Evolutionary conservation across 2,888 invertebrate species (phyloP).

Genomic region (Dryobota labecula): DNA sequence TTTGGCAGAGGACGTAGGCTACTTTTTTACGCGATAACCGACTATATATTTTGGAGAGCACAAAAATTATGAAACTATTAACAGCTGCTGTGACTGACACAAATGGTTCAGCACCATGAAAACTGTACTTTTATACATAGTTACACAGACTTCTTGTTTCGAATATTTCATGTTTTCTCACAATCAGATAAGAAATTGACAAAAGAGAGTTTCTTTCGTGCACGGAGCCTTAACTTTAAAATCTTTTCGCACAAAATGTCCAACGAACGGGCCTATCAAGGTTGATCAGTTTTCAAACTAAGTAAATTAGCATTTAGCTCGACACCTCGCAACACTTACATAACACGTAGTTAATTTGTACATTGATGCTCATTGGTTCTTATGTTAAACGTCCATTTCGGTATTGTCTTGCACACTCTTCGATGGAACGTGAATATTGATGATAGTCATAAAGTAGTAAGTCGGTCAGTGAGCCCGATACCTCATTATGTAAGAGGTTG

Average conservation of each 20-base stretch:
- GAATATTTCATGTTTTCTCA: no score
- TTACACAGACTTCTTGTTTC: no score
- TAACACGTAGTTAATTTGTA: conserved; percentile 50
- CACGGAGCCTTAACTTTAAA: no score
- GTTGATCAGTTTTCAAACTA: conserved; percentile 37
- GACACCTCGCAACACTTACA: conserved; percentile 32
- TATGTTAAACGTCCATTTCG: conserved; percentile 54
- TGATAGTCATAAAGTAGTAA: conserved; percentile 65
- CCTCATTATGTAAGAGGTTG: conserved; percentile 66
- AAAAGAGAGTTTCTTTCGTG: no score
- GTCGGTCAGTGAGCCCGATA: conserved; percentile 70
- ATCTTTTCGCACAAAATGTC: conserved; percentile 20
- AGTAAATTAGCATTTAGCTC: conserved; percentile 28
- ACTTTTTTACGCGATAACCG: no score
- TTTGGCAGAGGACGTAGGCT: no score
- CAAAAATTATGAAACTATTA: no score
- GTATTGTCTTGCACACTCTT: conserved; percentile 59
- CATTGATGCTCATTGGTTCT: conserved; percentile 48
- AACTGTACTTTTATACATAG: no score
- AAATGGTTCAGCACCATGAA: no score
- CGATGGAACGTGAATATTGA: conserved; percentile 68
- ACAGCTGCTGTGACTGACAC: no score
- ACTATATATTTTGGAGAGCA: no score
- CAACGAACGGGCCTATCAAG: conserved; percentile 37
- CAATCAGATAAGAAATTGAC: no score